Evolutionary conservation across 1,140 invertebrate species (phyloP), one percentile per base, ranked within the genome.

Genomic region (Nylanderia fulva): DNA sequence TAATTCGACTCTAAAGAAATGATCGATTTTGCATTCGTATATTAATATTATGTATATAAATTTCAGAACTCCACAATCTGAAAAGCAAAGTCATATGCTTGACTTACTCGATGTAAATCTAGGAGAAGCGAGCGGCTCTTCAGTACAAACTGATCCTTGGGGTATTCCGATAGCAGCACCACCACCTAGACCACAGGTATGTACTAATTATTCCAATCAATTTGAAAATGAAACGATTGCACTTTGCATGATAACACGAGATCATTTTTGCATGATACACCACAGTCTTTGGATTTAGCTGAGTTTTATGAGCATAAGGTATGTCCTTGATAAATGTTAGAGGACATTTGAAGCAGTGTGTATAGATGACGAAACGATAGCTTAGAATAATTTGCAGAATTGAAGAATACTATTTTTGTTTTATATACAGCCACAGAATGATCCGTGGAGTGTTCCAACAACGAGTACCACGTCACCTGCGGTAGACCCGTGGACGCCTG

Each of bases 21-120:
- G 6, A 2, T 8, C 29, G 42, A 45, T 4, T 21, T 61, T 69
- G 2, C n/a, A 58, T 61, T 42, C 15, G 68, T n/a, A 8, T n/a
- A 58, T 1, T 27, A 39, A 56, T 56, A 11, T 2, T 13, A 58
- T 27, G n/a, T 69, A 11, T 33, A 86, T 88, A 15, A 77, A 84
- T 91, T 93, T 84, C 69, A 95, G 94, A 93, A 69, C 90, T 15
- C 94, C 94, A 11, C 93, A 92, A 75, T 74, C 92, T 39, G 94
- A 95, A 66, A 95, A 95, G 66, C 96, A 96, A 92, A 97, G 96
- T 91, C 97, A 97, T 92, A 95, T 98, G 93, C 93, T 98, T 45
- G 98, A 98, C 94, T 95, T 98, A 90, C 94, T 98, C 86, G 98
- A 98, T 92, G 97, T 98, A 60, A 97, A 96, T 93, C 94, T 98